Evolutionary conservation across 1,140 invertebrate species (phyloP).

Genomic region (Panagrolaimus sp.): DNA sequence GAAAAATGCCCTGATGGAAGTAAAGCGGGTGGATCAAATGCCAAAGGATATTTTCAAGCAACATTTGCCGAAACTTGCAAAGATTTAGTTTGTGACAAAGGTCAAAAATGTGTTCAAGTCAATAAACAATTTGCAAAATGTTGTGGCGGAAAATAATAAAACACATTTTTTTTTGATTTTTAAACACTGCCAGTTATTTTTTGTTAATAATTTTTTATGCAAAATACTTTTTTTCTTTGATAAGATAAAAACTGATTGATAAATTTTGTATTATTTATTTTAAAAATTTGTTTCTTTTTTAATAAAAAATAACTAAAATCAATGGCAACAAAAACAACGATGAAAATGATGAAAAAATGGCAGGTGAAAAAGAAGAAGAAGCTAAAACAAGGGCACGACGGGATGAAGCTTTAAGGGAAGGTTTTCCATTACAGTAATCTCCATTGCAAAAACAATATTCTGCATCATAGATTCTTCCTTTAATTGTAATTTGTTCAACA

Average conservation of each 20-base stretch:
- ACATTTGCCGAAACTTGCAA: conserved; percentile 2
- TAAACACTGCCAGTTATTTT: too few species aligned
- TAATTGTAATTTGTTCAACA: neutral
- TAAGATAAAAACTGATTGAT: too few species aligned
- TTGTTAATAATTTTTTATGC: too few species aligned
- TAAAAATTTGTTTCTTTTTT: too few species aligned
- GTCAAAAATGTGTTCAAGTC: conserved; percentile 20
- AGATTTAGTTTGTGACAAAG: conserved; percentile 8
- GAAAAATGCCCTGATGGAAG: conserved; percentile 21
- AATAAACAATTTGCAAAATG: conserved; percentile 22
- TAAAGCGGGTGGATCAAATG: neutral
- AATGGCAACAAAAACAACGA: neutral
- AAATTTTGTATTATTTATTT: too few species aligned
- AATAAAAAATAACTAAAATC: neutral
- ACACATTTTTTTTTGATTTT: too few species aligned
- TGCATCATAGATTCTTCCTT: neutral
- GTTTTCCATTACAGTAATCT: neutral
- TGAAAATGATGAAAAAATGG: neutral
- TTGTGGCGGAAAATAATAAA: too few species aligned
- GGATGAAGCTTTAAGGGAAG: neutral
- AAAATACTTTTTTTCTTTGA: too few species aligned
- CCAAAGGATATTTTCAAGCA: conserved; percentile 3
- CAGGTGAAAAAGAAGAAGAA: neutral
- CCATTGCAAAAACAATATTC: conserved; percentile 13
- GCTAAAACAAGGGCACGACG: neutral